These are phyloP conservation scores for Tenebrio molitor DNA, from an alignment of 1,140 invertebrate genomes.

Conservation along the genomic window DNA sequence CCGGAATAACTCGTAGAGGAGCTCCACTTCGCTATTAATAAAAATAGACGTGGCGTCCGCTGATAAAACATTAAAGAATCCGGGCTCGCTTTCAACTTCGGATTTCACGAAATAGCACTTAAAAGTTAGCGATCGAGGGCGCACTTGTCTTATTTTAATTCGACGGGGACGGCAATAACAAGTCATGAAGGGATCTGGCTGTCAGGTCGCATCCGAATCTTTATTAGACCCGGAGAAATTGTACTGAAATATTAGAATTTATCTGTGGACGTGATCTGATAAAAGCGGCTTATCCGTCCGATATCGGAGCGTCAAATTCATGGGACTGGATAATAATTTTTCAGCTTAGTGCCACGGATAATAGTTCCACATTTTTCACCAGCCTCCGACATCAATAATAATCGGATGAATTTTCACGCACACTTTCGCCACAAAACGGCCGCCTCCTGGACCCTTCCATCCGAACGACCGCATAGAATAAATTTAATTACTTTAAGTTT, in stretches of 20 bases:
- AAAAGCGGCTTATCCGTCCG: constrained; percentile 38
- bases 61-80: constrained; percentile 36
- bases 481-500: constrained; percentile 14
- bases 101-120: constrained; percentile 34
- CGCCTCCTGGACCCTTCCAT: no score
- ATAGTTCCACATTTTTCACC: constrained; percentile 22
- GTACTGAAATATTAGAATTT: constrained; percentile 41
- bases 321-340: constrained; percentile 36
- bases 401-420: constrained; percentile 10
- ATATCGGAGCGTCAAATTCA: constrained; percentile 37
- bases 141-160: constrained; percentile 34
- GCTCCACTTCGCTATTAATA: constrained; percentile 31
- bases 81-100: constrained; percentile 7
- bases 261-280: constrained; percentile 38
- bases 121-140: constrained; percentile 18
- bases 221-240: constrained; percentile 33
- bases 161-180: not conserved
- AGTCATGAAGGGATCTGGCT: constrained; percentile 5
- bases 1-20: not conserved
- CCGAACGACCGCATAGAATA: not conserved
- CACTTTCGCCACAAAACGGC: no score
- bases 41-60: constrained; percentile 10
- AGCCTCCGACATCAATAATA: constrained; percentile 7
- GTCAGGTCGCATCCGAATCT: constrained; percentile 19
- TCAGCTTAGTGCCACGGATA: constrained; percentile 16